Conservation (phyloP, 2,797 vertebrate species). For the Melanotaenia nigrans region DNA sequence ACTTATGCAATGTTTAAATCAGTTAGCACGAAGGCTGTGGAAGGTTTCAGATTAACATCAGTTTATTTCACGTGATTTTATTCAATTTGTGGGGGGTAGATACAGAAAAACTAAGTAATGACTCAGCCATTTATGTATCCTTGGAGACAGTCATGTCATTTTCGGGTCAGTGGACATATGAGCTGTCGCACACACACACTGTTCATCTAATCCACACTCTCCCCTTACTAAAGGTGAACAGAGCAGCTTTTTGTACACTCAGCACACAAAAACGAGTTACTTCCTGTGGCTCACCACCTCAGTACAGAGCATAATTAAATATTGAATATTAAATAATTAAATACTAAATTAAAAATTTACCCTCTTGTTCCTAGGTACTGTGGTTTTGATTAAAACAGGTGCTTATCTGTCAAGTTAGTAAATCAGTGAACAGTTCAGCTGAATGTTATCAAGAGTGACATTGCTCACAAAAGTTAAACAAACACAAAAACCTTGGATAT, state of each 20-base stretch:
- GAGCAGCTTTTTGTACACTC: conserved; percentile 2
- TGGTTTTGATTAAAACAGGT: conserved; percentile 4
- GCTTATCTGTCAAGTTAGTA: neutral
- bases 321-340: neutral
- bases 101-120: conserved; percentile 2
- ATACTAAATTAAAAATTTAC: conserved; percentile 19
- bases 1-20: neutral
- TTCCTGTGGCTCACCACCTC: neutral
- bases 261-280: conserved; percentile 4
- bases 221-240: conserved; percentile 17
- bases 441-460: neutral
- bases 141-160: conserved; percentile 39
- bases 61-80: neutral
- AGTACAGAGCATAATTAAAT: neutral
- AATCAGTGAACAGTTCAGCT: neutral
- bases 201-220: conserved; percentile 52
- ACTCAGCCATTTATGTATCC: conserved; percentile 20
- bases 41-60: neutral
- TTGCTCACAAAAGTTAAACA: neutral
- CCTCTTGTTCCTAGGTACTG: neutral
- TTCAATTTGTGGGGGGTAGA: neutral
- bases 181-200: conserved; percentile 13
- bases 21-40: neutral
- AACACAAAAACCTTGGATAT: neutral
- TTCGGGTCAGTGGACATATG: conserved; percentile 38